Evolutionary conservation across 2,113 vertebrate genomes (phyloP).

Genomic region (Phalacrocorax brasilianus): DNA sequence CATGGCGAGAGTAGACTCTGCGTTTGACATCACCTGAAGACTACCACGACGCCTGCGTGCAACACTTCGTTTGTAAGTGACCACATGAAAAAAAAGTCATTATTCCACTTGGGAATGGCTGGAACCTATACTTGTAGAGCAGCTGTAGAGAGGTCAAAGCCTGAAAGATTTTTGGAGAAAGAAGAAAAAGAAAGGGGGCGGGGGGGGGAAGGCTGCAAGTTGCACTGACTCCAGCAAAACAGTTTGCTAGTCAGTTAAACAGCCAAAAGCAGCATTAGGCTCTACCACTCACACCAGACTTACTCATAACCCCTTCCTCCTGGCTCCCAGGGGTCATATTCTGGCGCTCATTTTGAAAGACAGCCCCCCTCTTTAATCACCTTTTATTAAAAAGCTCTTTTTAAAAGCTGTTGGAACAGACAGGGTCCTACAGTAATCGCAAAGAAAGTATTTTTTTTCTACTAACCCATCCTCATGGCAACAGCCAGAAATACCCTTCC

Average conservation of each 20-base stretch:
- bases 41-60: neutral
- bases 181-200: neutral
- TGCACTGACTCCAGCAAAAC: neutral
- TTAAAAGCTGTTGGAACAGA: neutral
- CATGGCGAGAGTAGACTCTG: neutral
- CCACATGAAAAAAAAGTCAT: neutral
- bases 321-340: neutral
- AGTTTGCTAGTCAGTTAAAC: neutral
- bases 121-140: neutral
- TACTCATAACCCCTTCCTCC: neutral
- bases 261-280: neutral
- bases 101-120: neutral
- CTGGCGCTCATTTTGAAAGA: neutral
- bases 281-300: neutral
- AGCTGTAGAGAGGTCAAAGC: neutral
- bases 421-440: neutral
- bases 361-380: neutral
- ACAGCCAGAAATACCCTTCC: constrained; percentile 66
- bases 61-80: neutral
- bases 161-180: neutral
- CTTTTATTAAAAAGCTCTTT: neutral
- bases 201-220: neutral
- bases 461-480: constrained; percentile 54
- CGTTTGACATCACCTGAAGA: neutral
- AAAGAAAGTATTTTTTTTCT: constrained; percentile 32